A percentile compares a stretch with the other conserved stretches of the same genome.
These are phyloP conservation scores for Styela plicata DNA, from an alignment of 23 tunicate species.

Conservation along the genomic window DNA sequence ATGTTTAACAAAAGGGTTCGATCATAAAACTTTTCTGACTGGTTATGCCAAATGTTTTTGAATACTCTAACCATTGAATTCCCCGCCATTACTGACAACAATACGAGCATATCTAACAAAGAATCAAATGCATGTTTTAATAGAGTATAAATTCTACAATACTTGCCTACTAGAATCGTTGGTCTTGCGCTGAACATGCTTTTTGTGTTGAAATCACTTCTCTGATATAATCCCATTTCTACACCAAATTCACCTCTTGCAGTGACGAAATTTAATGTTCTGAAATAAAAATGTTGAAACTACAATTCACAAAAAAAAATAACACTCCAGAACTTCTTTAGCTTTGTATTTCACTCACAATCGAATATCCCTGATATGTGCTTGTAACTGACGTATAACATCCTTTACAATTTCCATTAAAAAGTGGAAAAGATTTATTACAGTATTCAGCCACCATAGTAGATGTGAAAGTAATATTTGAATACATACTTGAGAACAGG, in stretches of 20 bases:
- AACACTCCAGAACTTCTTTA: too few relatives aligned
- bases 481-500: conserved; percentile 31
- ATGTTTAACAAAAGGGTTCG: too few relatives aligned
- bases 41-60: too few relatives aligned
- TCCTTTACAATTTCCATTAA: neutral
- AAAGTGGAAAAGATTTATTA: neutral
- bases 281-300: conserved; percentile 28
- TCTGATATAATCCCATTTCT: conserved; percentile 56
- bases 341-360: too few relatives aligned
- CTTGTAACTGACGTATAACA: neutral
- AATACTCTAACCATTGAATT: too few relatives aligned
- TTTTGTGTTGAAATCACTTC: conserved; percentile 59
- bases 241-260: conserved; percentile 48
- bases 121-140: too few relatives aligned
- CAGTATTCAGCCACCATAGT: too few relatives aligned
- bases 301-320: too few relatives aligned
- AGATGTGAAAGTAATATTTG: too few relatives aligned
- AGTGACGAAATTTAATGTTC: conserved; percentile 60
- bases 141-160: neutral
- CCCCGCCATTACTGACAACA: too few relatives aligned
- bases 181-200: conserved; percentile 60
- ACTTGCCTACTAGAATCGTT: conserved; percentile 50
- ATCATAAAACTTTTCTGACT: too few relatives aligned
- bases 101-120: neutral
- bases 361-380: too few relatives aligned